Conservation (phyloP, 2,888 invertebrate species). For the Apodemia hepburni region DNA sequence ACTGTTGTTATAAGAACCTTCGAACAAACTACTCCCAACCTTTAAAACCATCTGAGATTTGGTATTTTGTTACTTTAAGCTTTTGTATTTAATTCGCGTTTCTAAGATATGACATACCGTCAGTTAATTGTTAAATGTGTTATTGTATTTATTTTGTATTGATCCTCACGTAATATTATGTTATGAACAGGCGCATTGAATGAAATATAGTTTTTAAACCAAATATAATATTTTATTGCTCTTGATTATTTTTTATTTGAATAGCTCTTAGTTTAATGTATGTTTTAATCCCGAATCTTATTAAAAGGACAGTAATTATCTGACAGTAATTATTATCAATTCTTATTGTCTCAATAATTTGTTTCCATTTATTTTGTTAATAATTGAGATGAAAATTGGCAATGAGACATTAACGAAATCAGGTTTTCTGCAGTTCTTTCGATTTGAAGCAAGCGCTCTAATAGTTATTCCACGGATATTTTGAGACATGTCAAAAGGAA, state of each 20-base stretch:
- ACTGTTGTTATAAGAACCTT: neutral
- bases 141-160: conserved; percentile 67
- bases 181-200: conserved; percentile 71
- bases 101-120: conserved; percentile 35
- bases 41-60: neutral
- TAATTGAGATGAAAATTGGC: too few relatives aligned
- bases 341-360: too few relatives aligned
- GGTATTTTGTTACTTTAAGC: conserved; percentile 8
- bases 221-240: conserved; percentile 17
- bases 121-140: conserved; percentile 60
- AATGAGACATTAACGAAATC: too few relatives aligned
- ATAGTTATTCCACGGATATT: too few relatives aligned
- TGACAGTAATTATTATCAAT: too few relatives aligned
- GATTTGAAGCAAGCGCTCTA: too few relatives aligned
- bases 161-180: conserved; percentile 61
- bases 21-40: too few relatives aligned
- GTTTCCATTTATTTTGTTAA: too few relatives aligned
- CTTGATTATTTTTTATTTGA: neutral
- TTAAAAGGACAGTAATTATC: too few relatives aligned
- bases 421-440: too few relatives aligned
- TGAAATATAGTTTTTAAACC: conserved; percentile 68
- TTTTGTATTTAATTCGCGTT: conserved; percentile 20
- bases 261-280: neutral
- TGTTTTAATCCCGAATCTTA: too few relatives aligned
- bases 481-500: too few relatives aligned